phyloP scores from a whole-genome alignment of 1,140 invertebrate species.

The Artemia franciscana region DNA sequence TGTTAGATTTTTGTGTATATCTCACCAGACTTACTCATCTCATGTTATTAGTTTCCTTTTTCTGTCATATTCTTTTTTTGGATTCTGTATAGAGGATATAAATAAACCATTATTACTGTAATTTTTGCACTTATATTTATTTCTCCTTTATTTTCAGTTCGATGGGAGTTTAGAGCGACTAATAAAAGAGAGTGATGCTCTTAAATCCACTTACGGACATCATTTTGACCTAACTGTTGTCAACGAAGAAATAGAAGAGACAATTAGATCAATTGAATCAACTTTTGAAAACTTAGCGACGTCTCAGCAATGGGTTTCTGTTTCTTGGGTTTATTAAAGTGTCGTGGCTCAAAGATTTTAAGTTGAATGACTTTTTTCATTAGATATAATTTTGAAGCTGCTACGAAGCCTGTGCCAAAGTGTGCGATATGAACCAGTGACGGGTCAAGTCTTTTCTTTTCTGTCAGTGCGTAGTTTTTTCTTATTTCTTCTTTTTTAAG shows the following conservation, averaged over 20 bases:
- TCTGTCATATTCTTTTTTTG: background rate
- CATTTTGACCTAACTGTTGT: conserved; percentile 94
- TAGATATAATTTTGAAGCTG: too few relatives aligned
- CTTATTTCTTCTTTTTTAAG: too few relatives aligned
- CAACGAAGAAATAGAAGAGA: conserved; percentile 98
- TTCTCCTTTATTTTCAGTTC: conserved; percentile 34
- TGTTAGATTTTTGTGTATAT: too few relatives aligned
- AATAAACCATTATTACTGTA: too few relatives aligned
- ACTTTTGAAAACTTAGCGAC: conserved; percentile 71
- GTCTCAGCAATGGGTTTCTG: conserved; percentile 81
- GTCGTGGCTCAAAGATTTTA: background rate
- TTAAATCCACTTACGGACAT: conserved; percentile 87
- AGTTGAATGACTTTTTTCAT: too few relatives aligned
- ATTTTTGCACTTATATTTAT: conserved; percentile 3
- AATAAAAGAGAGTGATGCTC: conserved; percentile 79
- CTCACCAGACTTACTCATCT: too few relatives aligned
- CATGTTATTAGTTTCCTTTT: background rate
- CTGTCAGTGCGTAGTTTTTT: too few relatives aligned
- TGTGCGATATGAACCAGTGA: too few relatives aligned
- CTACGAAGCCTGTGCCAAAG: too few relatives aligned
- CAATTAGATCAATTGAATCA: conserved; percentile 68
- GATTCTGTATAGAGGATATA: background rate
- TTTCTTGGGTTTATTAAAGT: conserved; percentile 77
- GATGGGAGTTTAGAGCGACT: conserved; percentile 87
- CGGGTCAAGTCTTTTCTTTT: too few relatives aligned